Evolutionary conservation across 37 sponge, comb jelly and placozoan genomes (phyloP), one percentile per base, ranked within the genome.

Genomic region (Agelas oroides): DNA sequence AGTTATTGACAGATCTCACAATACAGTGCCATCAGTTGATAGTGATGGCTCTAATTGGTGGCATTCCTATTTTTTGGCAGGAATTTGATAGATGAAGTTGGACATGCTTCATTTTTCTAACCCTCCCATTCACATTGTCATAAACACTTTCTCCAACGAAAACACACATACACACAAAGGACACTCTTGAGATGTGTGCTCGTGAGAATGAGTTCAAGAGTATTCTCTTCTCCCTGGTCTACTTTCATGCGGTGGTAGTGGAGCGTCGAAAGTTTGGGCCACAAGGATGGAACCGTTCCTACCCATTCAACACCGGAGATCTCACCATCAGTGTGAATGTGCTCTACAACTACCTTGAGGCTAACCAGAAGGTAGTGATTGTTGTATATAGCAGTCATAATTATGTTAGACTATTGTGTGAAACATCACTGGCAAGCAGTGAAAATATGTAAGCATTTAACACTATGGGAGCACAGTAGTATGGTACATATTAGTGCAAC

Each of bases 231-330:
- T 91, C 99, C 36, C 95, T 98, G 39, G 92, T 96, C 84, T 98
- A 98, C 78, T 98, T 98, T 94, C 99, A 98, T 85, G 99, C 99
- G 33, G 92, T 91, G 53, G 96, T 98, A 30, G 89, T 90, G 41
- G 99, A 98, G 89, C 78, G 99, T 40, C 82, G 99, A 38, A 98
- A 98, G 93, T 98, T 98, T 88, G 99, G 99, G 2, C 97, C 99
- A 54, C 99, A 98, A 59, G 99, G 99, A 6, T 98, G 99, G 99
- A 98, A 98, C 74, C 60, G 99, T 30, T 88, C 91, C 25, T 98
- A 98, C 60, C 99, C 99, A 25, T 98, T 82, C 93, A 98, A 98
- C 87, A 95, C 95, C 78, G 99, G 99, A n/a, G 99, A 98, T 73
- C 92, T 98, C 73, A 96, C 99, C 62, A 98, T 98, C 93, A 94